Conservation (phyloP, 2,888 invertebrate genomes). For the Agonopterix alstromeriana region DNA sequence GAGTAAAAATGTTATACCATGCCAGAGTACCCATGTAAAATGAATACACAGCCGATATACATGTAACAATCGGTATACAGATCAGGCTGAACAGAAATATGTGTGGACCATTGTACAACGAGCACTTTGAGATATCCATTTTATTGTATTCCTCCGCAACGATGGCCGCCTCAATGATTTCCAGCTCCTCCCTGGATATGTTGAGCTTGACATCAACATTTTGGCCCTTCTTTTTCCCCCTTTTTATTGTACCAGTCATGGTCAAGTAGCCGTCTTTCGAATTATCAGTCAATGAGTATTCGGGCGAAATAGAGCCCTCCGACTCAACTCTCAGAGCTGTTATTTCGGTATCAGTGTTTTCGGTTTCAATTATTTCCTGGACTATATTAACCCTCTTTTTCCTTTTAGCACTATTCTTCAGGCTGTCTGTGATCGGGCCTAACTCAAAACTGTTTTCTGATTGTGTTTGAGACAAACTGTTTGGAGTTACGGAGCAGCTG, state of each 20-base stretch:
- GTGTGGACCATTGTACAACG: slow-evolving; percentile 79
- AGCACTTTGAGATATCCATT: slow-evolving; percentile 74
- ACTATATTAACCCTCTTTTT: slow-evolving; percentile 81
- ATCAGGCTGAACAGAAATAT: slow-evolving; percentile 79
- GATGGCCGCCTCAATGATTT: slow-evolving; percentile 80
- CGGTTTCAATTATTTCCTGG: slow-evolving; percentile 63
- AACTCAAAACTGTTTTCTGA: slow-evolving; percentile 71
- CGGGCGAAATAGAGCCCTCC: slow-evolving; percentile 71
- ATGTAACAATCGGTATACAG: slow-evolving; percentile 80
- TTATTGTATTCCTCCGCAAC: slow-evolving; percentile 77
- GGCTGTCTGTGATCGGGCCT: slow-evolving; percentile 59
- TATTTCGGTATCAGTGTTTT: slow-evolving; percentile 59
- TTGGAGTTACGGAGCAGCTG: slow-evolving; percentile 59
- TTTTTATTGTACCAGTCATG: slow-evolving; percentile 84
- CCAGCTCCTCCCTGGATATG: slow-evolving; percentile 83
- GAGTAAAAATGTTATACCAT: slow-evolving; percentile 86
- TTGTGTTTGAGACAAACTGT: slow-evolving; percentile 65
- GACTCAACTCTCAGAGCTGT: slow-evolving; percentile 57
- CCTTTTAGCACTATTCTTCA: slow-evolving; percentile 64
- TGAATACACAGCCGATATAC: slow-evolving; percentile 80
- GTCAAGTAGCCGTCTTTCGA: slow-evolving; percentile 79
- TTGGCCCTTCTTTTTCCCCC: slow-evolving; percentile 83
- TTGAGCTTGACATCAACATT: slow-evolving; percentile 84
- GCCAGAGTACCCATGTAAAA: slow-evolving; percentile 86
- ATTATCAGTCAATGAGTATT: slow-evolving; percentile 60